Evolutionary conservation across 2,113 vertebrate species (phyloP).

Genomic region (Xiphophorus maculatus): DNA sequence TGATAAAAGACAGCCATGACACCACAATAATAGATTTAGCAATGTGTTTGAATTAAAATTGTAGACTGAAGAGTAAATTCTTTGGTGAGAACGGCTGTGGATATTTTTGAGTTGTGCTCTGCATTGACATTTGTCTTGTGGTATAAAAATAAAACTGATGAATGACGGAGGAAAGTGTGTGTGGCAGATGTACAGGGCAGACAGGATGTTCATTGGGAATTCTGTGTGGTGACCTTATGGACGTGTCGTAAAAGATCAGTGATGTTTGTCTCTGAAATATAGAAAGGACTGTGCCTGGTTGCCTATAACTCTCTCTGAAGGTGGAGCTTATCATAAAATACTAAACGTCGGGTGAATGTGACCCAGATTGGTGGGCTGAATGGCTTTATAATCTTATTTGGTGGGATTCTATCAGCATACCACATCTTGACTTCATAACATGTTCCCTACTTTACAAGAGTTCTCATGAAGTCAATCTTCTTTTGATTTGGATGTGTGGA

Average conservation of each 20-base stretch:
- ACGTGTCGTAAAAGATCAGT: slow-evolving; percentile 27
- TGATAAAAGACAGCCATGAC: slow-evolving; percentile 11
- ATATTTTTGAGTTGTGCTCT: neutral
- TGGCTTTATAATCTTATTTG: neutral
- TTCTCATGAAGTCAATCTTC: too few relatives aligned
- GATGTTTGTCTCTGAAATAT: slow-evolving; percentile 27
- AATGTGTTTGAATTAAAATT: neutral
- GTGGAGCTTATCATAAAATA: neutral
- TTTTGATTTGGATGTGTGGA: too few relatives aligned
- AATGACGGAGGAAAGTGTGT: slow-evolving; percentile 46
- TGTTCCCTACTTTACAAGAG: too few relatives aligned
- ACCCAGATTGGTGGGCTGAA: neutral
- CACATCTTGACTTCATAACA: too few relatives aligned
- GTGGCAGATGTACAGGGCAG: slow-evolving; percentile 56
- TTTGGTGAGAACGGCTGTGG: slow-evolving; percentile 11
- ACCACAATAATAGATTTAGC: slow-evolving; percentile 5
- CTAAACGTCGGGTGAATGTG: neutral
- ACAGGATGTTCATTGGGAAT: slow-evolving; percentile 64
- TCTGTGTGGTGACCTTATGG: slow-evolving; percentile 36
- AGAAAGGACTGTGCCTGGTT: slow-evolving; percentile 9
- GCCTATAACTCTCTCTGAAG: neutral
- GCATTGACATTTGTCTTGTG: neutral
- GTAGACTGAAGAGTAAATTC: neutral
- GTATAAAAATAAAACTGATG: neutral
- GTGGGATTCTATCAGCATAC: too few relatives aligned